Conservation (phyloP, 2,888 invertebrate species). For the Matsumyia berberina region DNA sequence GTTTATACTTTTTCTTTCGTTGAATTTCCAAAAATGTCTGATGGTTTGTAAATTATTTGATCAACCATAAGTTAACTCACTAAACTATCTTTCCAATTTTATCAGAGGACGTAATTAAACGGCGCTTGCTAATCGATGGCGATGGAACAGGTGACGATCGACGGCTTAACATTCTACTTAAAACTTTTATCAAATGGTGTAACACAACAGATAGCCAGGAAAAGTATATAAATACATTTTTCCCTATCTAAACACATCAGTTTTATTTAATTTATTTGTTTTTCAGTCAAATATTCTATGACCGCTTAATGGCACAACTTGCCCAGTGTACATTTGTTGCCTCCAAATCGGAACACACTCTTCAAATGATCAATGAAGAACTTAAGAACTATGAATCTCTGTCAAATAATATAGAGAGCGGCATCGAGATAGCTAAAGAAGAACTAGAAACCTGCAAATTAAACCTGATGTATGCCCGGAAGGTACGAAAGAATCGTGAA, state of each 20-base stretch:
- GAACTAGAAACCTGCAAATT: constrained; percentile 92
- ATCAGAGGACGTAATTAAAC: constrained; percentile 95
- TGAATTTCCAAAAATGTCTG: constrained; percentile 52
- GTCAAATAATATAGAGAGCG: constrained; percentile 89
- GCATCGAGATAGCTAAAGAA: constrained; percentile 90
- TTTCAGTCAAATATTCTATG: constrained; percentile 88
- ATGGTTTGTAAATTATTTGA: constrained; percentile 45
- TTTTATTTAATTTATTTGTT: background rate
- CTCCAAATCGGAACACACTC: constrained; percentile 90
- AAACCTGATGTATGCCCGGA: constrained; percentile 91
- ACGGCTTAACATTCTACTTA: constrained; percentile 91
- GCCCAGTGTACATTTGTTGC: constrained; percentile 94
- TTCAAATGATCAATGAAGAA: constrained; percentile 92
- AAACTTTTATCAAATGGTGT: constrained; percentile 91
- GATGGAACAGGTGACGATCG: constrained; percentile 98
- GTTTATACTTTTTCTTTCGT: constrained; percentile 29
- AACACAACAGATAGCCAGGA: constrained; percentile 87
- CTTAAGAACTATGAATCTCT: constrained; percentile 91
- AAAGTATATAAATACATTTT: constrained; percentile 78
- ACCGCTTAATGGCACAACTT: constrained; percentile 91
- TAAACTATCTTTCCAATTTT: background rate
- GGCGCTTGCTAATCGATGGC: constrained; percentile 95
- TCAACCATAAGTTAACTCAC: background rate
- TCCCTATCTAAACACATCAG: too few relatives aligned
- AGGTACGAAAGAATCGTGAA: constrained; percentile 92